These are phyloP conservation scores for Formica selysi DNA, from an alignment of 1,140 invertebrate genomes.

Conservation along the genomic window DNA sequence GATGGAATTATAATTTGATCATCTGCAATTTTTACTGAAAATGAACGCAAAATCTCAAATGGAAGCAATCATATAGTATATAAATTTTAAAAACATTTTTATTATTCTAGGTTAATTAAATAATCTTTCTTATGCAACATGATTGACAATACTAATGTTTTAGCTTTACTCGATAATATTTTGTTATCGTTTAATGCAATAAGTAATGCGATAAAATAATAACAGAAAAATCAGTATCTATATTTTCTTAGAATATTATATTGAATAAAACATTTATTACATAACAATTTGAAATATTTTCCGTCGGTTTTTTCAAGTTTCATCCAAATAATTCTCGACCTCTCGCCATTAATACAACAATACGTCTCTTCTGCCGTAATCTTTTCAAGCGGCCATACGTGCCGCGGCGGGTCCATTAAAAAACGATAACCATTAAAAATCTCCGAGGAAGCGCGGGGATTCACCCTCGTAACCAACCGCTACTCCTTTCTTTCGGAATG, in stretches of 20 bases:
- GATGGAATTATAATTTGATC: neutral
- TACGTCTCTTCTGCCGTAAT: conserved; percentile 30
- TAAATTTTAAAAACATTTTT: neutral
- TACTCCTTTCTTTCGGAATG: conserved; percentile 41
- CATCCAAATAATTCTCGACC: conserved; percentile 31
- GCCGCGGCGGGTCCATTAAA: conserved; percentile 52
- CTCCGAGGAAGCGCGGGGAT: conserved; percentile 45
- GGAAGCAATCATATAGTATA: neutral
- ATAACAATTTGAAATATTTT: neutral
- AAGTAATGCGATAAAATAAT: too few species aligned
- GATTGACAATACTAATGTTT: neutral
- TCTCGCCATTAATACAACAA: conserved; percentile 49
- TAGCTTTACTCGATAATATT: neutral
- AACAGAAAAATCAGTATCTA: neutral
- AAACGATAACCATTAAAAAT: conserved; percentile 70
- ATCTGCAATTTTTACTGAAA: neutral
- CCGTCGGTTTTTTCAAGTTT: neutral
- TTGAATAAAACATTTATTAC: neutral
- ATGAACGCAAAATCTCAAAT: neutral
- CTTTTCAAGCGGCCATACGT: conserved; percentile 25
- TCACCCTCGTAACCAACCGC: conserved; percentile 47
- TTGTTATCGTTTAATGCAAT: neutral
- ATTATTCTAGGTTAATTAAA: neutral
- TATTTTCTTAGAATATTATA: neutral
- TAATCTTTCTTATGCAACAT: neutral